Evolutionary conservation across 2,113 vertebrate genomes (phyloP).

Genomic region (Gnathonemus longibarbis): DNA sequence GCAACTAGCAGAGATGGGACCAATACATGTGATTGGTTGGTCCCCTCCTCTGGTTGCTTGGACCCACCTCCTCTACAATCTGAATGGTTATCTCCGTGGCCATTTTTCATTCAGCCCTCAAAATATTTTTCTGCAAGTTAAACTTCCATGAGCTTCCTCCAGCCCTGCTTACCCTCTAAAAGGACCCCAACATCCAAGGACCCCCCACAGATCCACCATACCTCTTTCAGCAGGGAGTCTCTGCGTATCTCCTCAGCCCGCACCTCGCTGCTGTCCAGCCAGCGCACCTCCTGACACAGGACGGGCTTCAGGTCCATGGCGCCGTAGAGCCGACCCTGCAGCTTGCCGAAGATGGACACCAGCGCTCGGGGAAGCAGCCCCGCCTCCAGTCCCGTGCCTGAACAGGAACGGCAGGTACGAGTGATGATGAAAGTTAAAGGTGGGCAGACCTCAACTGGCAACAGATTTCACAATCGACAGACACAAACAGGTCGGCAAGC

Average conservation of each 20-base stretch:
- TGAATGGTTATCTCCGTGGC: neutral
- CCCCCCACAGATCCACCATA: neutral
- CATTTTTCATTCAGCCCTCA: too few species aligned
- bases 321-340: conserved; percentile 71
- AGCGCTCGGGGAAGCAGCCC: conserved; percentile 89
- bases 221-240: conserved; percentile 61
- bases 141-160: neutral
- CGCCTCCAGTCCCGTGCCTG: conserved; percentile 72
- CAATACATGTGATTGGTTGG: neutral
- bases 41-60: neutral
- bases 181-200: neutral
- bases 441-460: neutral
- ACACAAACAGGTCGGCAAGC: neutral
- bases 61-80: neutral
- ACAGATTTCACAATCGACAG: neutral
- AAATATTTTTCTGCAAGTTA: neutral
- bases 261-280: conserved; percentile 70
- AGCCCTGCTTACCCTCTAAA: neutral
- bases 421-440: neutral
- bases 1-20: too few species aligned
- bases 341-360: conserved; percentile 76
- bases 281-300: conserved; percentile 72
- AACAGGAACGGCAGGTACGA: neutral
- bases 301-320: conserved; percentile 81
- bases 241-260: conserved; percentile 73